Percentiles rank a stretch among this genome's conserved stretches.
Conservation (phyloP, 2,888 invertebrate species). For the Steinernema carpocapsae region DNA sequence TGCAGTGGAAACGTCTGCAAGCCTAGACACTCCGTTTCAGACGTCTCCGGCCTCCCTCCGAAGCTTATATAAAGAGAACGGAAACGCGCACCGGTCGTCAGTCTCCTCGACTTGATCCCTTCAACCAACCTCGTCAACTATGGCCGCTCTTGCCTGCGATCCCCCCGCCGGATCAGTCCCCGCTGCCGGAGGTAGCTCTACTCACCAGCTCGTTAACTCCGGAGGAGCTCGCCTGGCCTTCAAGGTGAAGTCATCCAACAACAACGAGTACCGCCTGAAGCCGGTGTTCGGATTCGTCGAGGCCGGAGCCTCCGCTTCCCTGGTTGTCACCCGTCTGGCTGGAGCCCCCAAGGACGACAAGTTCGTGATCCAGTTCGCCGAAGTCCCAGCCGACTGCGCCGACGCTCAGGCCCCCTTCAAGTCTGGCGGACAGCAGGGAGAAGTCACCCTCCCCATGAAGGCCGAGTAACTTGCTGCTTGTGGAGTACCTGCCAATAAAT, state of each 20-base stretch:
- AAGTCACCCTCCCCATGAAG: conserved; percentile 48
- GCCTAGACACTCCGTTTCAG: no score
- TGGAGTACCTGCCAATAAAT: background rate
- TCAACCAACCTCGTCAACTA: background rate
- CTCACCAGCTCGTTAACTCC: conserved; percentile 42
- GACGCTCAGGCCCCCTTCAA: conserved; percentile 57
- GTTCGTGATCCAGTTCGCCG: conserved; percentile 53
- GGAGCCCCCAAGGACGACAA: conserved; percentile 53
- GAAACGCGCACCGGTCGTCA: no score
- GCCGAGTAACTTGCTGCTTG: conserved; percentile 39
- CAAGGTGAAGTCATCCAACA: conserved; percentile 54
- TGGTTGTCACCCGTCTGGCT: conserved; percentile 49
- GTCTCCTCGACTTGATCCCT: no score
- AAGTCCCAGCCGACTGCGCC: conserved; percentile 53
- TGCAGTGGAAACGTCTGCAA: no score
- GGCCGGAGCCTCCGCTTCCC: conserved; percentile 44
- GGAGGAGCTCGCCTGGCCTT: conserved; percentile 41
- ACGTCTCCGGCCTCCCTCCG: no score
- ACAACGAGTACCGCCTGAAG: conserved; percentile 52
- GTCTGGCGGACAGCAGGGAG: conserved; percentile 53
- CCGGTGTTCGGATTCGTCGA: conserved; percentile 57
- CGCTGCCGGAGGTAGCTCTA: conserved; percentile 45
- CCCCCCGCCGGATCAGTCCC: conserved; percentile 49
- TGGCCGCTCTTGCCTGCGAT: conserved; percentile 49
- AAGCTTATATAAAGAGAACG: no score